A percentile compares a stretch with the other conserved stretches of the same genome.
Evolutionary conservation across 2,113 vertebrate genomes (phyloP).

Genomic region (Barbus barbus): DNA sequence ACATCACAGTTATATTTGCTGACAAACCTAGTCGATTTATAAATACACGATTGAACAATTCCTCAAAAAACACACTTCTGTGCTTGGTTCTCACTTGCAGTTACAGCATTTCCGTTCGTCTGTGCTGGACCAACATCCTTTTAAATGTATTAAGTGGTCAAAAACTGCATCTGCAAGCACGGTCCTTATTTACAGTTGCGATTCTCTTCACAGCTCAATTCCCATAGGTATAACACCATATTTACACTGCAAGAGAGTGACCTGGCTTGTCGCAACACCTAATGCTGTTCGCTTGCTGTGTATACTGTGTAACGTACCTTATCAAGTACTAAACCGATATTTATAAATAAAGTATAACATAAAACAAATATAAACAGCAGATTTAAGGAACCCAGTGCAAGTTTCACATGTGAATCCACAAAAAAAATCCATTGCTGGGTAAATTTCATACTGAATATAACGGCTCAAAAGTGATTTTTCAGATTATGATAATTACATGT

Average conservation of each 20-base stretch:
- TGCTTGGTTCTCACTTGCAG: not conserved
- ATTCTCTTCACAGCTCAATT: conserved; percentile 21
- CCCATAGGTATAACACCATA: not conserved
- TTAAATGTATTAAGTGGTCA: conserved; percentile 3
- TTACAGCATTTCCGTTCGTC: conserved; percentile 19
- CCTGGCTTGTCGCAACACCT: not conserved
- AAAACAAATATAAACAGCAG: not conserved
- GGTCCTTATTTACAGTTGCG: conserved; percentile 38
- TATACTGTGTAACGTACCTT: conserved; percentile 17
- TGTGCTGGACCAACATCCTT: conserved; percentile 16
- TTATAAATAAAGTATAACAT: not conserved
- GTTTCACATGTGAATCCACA: not conserved
- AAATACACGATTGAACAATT: conserved; percentile 8
- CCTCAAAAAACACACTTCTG: conserved; percentile 25
- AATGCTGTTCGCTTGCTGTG: not conserved
- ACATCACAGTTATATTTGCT: conserved; percentile 89
- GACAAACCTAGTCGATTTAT: conserved; percentile 41
- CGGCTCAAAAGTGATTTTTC: not conserved
- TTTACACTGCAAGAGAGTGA: not conserved
- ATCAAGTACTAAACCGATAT: conserved; percentile 15
- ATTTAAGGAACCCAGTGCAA: conserved; percentile 20
- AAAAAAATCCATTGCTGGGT: not conserved
- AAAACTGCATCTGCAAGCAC: not conserved
- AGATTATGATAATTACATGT: not conserved
- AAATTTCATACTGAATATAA: not conserved